These are phyloP conservation scores for Callyntrura sp. DNA, from an alignment of 2,888 invertebrate genomes.

Conservation along the genomic window DNA sequence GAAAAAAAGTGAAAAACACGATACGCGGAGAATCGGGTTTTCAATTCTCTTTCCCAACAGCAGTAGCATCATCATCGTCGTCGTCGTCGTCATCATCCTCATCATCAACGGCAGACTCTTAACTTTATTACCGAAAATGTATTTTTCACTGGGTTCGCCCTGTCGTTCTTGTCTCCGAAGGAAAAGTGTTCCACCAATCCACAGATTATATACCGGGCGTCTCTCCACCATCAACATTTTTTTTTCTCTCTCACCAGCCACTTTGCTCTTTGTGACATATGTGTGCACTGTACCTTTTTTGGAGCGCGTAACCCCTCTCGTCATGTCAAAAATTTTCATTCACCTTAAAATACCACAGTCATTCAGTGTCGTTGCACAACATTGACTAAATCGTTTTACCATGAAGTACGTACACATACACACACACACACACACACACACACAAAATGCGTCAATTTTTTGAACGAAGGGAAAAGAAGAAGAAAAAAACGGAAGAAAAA, in stretches of 20 bases:
- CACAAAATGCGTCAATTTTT: neutral
- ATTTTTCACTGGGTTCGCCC: slow-evolving; percentile 56
- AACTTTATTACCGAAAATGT: slow-evolving; percentile 67
- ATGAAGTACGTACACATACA: too few species aligned
- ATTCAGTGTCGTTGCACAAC: slow-evolving; percentile 67
- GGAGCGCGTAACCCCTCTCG: slow-evolving; percentile 34
- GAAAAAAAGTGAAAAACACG: slow-evolving; percentile 40
- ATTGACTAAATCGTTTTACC: slow-evolving; percentile 61
- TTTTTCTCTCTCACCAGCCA: slow-evolving; percentile 68
- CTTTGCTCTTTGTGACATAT: slow-evolving; percentile 65
- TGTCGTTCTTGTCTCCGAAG: slow-evolving; percentile 21
- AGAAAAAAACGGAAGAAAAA: neutral
- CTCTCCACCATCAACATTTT: slow-evolving; percentile 58
- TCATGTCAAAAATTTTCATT: slow-evolving; percentile 53
- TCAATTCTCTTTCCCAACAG: slow-evolving; percentile 32
- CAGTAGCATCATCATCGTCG: neutral
- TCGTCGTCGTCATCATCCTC: too few species aligned
- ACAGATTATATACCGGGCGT: slow-evolving; percentile 23
- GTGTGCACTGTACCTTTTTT: slow-evolving; percentile 28
- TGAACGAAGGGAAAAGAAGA: neutral
- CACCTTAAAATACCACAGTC: slow-evolving; percentile 55
- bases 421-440: neutral
- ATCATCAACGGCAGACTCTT: neutral
- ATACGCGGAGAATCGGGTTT: slow-evolving; percentile 61
- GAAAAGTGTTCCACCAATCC: slow-evolving; percentile 53